Evolutionary conservation across 1,140 invertebrate species (phyloP).

Genomic region (Berghia stephanieae): DNA sequence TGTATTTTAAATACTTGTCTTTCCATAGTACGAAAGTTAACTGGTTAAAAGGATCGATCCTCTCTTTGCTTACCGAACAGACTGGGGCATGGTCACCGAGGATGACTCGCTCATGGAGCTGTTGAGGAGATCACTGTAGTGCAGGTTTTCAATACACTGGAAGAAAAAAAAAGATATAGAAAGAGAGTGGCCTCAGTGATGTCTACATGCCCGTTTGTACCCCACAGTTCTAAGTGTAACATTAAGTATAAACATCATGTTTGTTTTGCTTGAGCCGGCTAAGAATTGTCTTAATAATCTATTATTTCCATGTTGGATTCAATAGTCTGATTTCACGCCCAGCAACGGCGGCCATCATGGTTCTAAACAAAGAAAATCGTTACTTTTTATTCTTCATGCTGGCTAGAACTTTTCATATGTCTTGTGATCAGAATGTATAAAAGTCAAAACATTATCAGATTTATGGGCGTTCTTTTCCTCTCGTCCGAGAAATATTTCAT

Average conservation of each 20-base stretch:
- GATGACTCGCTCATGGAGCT: constrained; percentile 81
- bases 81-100: constrained; percentile 83
- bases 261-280: background rate
- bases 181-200: background rate
- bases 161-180: constrained; percentile 42
- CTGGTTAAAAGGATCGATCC: background rate
- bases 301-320: background rate
- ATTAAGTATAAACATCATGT: background rate
- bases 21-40: too few species aligned
- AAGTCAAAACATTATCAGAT: background rate
- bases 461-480: background rate
- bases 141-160: constrained; percentile 93
- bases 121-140: constrained; percentile 87
- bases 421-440: too few species aligned
- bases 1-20: background rate
- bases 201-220: background rate
- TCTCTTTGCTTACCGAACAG: constrained; percentile 60
- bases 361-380: too few species aligned
- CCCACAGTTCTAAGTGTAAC: background rate
- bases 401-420: too few species aligned
- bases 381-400: too few species aligned
- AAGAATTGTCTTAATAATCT: background rate
- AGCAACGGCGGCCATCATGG: too few species aligned
- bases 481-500: too few species aligned
- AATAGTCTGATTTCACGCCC: too few species aligned